Evolutionary conservation across 2,797 vertebrate genomes (phyloP), one percentile per base, ranked within the genome.

Genomic region (Toxotes lorentzi): DNA sequence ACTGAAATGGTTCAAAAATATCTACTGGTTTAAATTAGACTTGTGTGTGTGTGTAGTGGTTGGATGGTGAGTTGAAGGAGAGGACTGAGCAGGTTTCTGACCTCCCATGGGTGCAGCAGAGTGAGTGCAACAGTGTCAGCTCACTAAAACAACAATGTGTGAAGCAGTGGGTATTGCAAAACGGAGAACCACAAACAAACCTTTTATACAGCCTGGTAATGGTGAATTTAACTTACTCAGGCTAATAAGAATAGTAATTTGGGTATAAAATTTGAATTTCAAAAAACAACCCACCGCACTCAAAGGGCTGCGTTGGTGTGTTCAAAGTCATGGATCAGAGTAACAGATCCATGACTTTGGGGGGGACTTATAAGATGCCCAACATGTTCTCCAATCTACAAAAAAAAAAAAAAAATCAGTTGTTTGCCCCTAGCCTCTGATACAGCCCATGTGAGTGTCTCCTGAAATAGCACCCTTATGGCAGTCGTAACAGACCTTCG

Each of bases 11-110:
- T 86, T 87, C 89, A 92, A 88, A 92, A 88, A 92, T 93, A 82
- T 91, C 88, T 89, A 94, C 91, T 93, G 84, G 81, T 92, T 93
- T 89, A 91, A 91, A 89, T 93, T 68, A 72, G 86, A 89, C 83
- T 24, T 69, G 59, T 73, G 78, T 62, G 76, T 66, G 73, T 70
- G 77, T 54, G 81, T 70, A 65, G 68, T 78, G 66, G 65, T 68
- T 78, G 57, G 57, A 63, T 56, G 69, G 41, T 60, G 79, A 70
- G 67, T 76, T 73, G 21, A 84, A 71, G 70, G 47, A 78, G 60
- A 73, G 71, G 27, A 67, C 57, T 10, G 51, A 84, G 79, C 72
- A 79, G 78, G 82, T 86, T 82, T 87, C 79, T 84, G 78, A 90
- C 84, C 76, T 86, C 72, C 85, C 51, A 34, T 78, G 77, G 86